Evolutionary conservation across 2,113 vertebrate species (phyloP).

Genomic region (Tychaedon coryphoeus): DNA sequence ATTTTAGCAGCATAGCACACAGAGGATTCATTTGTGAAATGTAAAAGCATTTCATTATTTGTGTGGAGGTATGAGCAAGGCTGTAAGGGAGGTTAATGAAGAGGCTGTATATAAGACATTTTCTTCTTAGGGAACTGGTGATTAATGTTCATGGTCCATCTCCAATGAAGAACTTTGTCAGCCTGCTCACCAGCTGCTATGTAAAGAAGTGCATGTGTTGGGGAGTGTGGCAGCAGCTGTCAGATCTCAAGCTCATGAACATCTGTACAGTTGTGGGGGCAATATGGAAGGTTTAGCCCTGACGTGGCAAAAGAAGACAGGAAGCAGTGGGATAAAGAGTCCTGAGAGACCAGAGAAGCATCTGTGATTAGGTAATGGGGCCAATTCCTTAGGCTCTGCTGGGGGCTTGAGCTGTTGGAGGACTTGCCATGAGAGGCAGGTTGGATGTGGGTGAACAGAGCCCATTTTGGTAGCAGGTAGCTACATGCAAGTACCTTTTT

Average conservation of each 20-base stretch:
- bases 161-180: neutral
- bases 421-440: neutral
- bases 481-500: neutral
- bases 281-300: neutral
- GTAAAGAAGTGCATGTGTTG: neutral
- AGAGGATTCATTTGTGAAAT: neutral
- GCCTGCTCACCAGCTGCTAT: neutral
- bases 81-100: neutral
- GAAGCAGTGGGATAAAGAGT: neutral
- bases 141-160: neutral
- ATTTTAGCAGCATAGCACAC: neutral
- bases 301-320: neutral
- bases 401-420: neutral
- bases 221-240: neutral
- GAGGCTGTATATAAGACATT: neutral
- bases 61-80: neutral
- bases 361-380: neutral
- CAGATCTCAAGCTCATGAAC: neutral
- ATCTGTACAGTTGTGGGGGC: neutral
- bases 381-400: neutral
- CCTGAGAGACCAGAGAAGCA: neutral
- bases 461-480: fast-evolving
- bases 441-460: neutral
- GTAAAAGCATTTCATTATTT: neutral
- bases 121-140: neutral